Evolutionary conservation across 2,797 vertebrate species (phyloP), one percentile per base, ranked within the genome.

Genomic region (Sandelia bainsii): DNA sequence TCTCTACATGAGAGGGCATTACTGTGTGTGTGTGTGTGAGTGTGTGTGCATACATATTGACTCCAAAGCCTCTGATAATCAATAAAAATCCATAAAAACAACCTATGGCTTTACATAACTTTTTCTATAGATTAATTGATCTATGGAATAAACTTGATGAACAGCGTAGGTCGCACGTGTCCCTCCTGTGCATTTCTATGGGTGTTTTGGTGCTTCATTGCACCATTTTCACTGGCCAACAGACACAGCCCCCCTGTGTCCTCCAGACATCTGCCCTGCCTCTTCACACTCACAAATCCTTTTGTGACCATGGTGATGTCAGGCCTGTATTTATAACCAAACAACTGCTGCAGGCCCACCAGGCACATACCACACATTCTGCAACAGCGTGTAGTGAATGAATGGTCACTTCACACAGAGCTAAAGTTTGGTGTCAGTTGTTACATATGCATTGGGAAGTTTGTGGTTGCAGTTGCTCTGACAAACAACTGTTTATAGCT

Each of bases 361-460:
- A 77, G 69, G 58, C 87, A 73, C 78, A 89, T 81, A 49, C 75
- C 82, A 63, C 40, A 57, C 79, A 70, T 78, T 79, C 73, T 39
- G 27, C 39, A 66, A 49, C 65, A 72, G 32, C 63, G 67, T 50
- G 69, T 52, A 83, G 74, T 75, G 46, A 59, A n/a, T 72, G 80
- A 82, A 75, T 61, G 62, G 58, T 59, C 19, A 4, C 42, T 42
- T 88, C 60, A 57, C 76, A 54, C 50, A 64, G 53, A 27, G n/a
- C 62, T 71, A 14, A 23, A 51, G 62, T 63, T 65, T 56, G 45
- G 53, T 73, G 62, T 83, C 82, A 81, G 62, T 57, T 84, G 76
- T 65, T 74, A 6, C 37, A 61, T 17, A 63, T 63, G 75, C 8
- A 46, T 39, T 46, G 10, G 46, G 3, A 58, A 34, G 64, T 58